phyloP scores from a whole-genome alignment of 2,113 vertebrate species.

The Bungarus multicinctus region DNA sequence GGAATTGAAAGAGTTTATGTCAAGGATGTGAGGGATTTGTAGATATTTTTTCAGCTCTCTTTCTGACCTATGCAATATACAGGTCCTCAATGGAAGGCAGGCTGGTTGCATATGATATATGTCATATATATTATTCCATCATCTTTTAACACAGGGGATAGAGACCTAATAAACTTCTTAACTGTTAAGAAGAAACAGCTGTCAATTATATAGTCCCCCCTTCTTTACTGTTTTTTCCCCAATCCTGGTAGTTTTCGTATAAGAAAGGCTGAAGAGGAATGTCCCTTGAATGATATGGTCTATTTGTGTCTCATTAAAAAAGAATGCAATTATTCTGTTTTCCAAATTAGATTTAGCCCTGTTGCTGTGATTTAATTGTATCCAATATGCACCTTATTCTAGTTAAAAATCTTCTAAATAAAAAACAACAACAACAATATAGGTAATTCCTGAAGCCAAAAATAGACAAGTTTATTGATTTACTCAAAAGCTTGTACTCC shows the following conservation, averaged over 20 bases:
- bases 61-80: background rate
- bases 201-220: background rate
- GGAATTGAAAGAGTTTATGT: no score
- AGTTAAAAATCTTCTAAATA: background rate
- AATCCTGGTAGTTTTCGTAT: background rate
- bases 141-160: background rate
- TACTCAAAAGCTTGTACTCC: background rate
- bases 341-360: background rate
- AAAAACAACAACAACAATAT: background rate
- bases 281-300: background rate
- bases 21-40: background rate
- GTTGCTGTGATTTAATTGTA: background rate
- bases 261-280: background rate
- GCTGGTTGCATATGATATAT: background rate
- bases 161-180: background rate
- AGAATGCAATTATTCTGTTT: background rate
- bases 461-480: background rate
- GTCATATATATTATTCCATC: background rate
- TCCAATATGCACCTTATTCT: background rate
- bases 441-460: background rate
- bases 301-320: background rate
- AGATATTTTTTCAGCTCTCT: background rate
- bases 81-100: background rate
- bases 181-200: background rate
- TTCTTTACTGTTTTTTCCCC: background rate